Conservation (phyloP, 1,140 invertebrate genomes). For the Drosophila willistoni region DNA sequence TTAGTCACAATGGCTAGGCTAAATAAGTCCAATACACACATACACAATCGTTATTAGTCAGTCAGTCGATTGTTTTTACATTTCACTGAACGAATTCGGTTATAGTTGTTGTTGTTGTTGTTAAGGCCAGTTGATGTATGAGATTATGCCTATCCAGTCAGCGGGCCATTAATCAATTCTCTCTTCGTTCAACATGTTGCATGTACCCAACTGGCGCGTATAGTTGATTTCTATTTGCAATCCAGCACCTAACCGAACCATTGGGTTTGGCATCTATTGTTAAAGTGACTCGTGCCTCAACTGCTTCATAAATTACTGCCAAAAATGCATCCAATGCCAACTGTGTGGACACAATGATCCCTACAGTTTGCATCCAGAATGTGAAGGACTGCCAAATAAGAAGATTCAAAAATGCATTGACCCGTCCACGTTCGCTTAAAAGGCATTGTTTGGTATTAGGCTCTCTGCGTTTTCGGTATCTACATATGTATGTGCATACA, state of each 20-base stretch:
- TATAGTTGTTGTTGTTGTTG: no score
- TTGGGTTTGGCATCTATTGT: constrained; percentile 46
- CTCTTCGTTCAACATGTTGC: neutral
- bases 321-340: constrained; percentile 41
- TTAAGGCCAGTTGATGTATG: neutral
- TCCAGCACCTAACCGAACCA: constrained; percentile 41
- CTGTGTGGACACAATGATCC: constrained; percentile 58
- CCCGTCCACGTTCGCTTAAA: constrained; percentile 28
- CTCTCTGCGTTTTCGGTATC: no score
- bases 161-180: neutral
- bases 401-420: constrained; percentile 23
- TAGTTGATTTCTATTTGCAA: constrained; percentile 52
- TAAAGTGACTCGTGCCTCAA: constrained; percentile 37
- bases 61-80: neutral
- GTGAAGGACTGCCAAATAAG: neutral
- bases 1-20: neutral
- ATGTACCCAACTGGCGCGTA: neutral
- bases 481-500: no score
- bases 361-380: constrained; percentile 14
- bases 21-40: no score
- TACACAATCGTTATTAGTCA: neutral
- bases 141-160: neutral
- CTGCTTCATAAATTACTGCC: constrained; percentile 59
- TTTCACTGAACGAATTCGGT: neutral
- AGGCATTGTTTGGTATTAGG: no score